phyloP scores from a whole-genome alignment of 2,888 invertebrate genomes.

The Graphium colonna region DNA sequence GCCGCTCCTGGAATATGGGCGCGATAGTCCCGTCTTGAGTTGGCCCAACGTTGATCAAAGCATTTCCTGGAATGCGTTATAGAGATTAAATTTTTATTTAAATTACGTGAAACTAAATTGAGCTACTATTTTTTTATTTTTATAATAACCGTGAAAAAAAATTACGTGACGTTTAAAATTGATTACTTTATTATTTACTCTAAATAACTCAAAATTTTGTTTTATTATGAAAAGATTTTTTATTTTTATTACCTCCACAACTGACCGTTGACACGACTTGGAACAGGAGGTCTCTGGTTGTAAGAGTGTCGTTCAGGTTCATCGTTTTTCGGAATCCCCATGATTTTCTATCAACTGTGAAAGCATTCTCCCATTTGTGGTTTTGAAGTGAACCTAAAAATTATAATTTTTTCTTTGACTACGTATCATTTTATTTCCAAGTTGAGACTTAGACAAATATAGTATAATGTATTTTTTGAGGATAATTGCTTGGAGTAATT shows the following conservation, averaged over 20 bases:
- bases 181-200: too few relatives aligned
- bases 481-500: too few relatives aligned
- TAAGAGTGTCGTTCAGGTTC: slow-evolving; percentile 83
- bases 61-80: too few relatives aligned
- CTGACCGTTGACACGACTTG: slow-evolving; percentile 89
- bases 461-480: too few relatives aligned
- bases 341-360: slow-evolving; percentile 92
- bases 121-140: too few relatives aligned
- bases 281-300: slow-evolving; percentile 83
- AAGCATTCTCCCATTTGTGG: slow-evolving; percentile 98
- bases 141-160: too few relatives aligned
- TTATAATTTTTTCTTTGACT: too few relatives aligned
- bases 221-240: too few relatives aligned
- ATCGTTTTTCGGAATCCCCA: slow-evolving; percentile 93
- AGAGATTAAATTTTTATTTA: too few relatives aligned
- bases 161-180: neutral
- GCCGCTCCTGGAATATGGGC: slow-evolving; percentile 92
- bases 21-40: slow-evolving; percentile 92
- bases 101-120: too few relatives aligned
- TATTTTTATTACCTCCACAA: slow-evolving; percentile 83
- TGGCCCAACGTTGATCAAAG: slow-evolving; percentile 92
- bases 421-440: too few relatives aligned
- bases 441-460: too few relatives aligned
- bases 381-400: slow-evolving; percentile 50
- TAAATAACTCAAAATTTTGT: neutral